phyloP scores from a whole-genome alignment of 1,140 invertebrate species.

The Ostrea edulis region DNA sequence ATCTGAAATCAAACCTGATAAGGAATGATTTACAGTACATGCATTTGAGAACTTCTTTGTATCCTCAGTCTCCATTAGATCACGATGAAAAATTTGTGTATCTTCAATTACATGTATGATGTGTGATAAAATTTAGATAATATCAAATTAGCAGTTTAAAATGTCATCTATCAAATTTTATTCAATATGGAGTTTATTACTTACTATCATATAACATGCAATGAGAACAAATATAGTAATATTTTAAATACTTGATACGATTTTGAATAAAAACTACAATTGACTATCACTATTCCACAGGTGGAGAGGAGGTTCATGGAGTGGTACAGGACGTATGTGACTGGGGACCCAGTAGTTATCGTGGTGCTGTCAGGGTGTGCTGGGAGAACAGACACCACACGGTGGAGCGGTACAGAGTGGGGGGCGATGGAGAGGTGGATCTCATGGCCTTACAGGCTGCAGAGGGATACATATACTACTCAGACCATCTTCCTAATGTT shows the following conservation, averaged over 20 bases:
- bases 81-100: too few species aligned
- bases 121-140: too few species aligned
- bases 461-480: constrained; percentile 87
- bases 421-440: constrained; percentile 93
- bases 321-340: constrained; percentile 89
- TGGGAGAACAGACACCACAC: constrained; percentile 74
- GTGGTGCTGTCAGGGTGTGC: constrained; percentile 91
- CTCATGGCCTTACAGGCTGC: constrained; percentile 87
- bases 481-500: constrained; percentile 89
- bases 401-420: constrained; percentile 87
- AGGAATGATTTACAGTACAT: too few species aligned
- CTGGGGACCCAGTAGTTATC: constrained; percentile 90
- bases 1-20: too few species aligned
- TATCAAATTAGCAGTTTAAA: not conserved
- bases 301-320: constrained; percentile 84
- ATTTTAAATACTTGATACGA: too few species aligned
- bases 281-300: constrained; percentile 50
- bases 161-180: not conserved
- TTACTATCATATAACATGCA: too few species aligned
- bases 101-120: too few species aligned
- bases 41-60: too few species aligned
- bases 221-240: too few species aligned
- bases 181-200: too few species aligned
- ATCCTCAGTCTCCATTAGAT: too few species aligned
- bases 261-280: not conserved